Conservation (phyloP, 2,888 invertebrate genomes). For the Phyto melanocephala region DNA sequence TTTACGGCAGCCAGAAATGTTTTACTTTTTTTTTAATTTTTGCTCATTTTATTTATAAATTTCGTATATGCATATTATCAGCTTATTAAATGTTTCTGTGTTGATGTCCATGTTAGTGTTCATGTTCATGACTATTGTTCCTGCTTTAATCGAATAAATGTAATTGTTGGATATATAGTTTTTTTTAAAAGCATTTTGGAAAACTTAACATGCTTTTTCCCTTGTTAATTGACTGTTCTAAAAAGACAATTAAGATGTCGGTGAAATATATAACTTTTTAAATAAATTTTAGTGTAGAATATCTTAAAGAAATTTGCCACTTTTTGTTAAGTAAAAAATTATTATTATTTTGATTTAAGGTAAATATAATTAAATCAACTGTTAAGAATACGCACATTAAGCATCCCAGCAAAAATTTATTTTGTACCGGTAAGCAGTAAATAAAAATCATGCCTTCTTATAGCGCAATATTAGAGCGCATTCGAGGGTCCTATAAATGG, state of each 20-base stretch:
- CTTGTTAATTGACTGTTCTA: slow-evolving; percentile 18
- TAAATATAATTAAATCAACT: too few species aligned
- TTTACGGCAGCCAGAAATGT: slow-evolving; percentile 52
- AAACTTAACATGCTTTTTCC: slow-evolving; percentile 29
- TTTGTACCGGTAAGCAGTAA: too few species aligned
- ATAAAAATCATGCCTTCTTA: too few species aligned
- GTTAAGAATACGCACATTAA: too few species aligned
- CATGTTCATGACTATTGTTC: slow-evolving; percentile 23
- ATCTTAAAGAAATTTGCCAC: too few species aligned
- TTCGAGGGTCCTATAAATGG: too few species aligned
- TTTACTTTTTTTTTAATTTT: slow-evolving; percentile 41
- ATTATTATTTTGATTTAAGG: too few species aligned
- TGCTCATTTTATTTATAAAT: background rate
- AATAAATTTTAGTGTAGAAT: too few species aligned
- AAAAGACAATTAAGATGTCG: slow-evolving; percentile 20
- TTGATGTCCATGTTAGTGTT: slow-evolving; percentile 5
- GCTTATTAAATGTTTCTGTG: slow-evolving; percentile 9
- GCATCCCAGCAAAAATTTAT: too few species aligned
- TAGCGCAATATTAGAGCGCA: too few species aligned
- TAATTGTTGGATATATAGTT: slow-evolving; percentile 32
- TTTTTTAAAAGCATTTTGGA: background rate
- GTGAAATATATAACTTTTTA: too few species aligned
- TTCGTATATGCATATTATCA: background rate
- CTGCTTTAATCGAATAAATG: slow-evolving; percentile 21
- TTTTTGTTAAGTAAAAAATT: too few species aligned